Conservation (phyloP, 2,113 vertebrate genomes). For the Xiphias gladius region DNA sequence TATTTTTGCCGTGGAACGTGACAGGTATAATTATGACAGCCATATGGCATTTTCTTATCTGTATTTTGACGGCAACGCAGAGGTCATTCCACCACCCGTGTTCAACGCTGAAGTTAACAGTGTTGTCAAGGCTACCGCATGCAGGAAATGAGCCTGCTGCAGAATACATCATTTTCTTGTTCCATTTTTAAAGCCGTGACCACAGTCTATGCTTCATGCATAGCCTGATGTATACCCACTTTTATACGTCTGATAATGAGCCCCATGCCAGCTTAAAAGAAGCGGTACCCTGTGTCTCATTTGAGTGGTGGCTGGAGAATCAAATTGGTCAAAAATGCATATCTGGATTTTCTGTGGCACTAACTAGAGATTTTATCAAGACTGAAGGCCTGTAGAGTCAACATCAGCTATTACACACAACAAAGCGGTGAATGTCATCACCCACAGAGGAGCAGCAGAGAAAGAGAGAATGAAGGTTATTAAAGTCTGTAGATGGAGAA, state of each 20-base stretch:
- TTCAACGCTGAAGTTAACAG: constrained; percentile 53
- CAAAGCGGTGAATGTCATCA: constrained; percentile 47
- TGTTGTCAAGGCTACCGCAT: constrained; percentile 80
- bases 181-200: constrained; percentile 42
- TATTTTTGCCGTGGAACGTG: constrained; percentile 73
- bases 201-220: neutral
- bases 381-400: constrained; percentile 35
- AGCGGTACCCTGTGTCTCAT: neutral
- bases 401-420: constrained; percentile 23
- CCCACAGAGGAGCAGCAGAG: constrained; percentile 26
- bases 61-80: constrained; percentile 58
- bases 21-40: constrained; percentile 74
- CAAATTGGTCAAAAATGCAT: neutral
- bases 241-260: constrained; percentile 6
- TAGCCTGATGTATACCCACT: neutral
- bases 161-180: constrained; percentile 46
- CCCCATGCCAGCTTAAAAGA: neutral
- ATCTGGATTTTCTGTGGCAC: neutral
- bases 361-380: constrained; percentile 11
- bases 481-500: constrained; percentile 49
- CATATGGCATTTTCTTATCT: constrained; percentile 72
- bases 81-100: constrained; percentile 66
- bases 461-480: constrained; percentile 41
- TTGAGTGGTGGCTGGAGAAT: neutral
- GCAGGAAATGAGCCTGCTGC: constrained; percentile 37